Base-by-base conservation (phyloP, 2,888 invertebrate species). In the Caenorhabditis zanzibari region DNA sequence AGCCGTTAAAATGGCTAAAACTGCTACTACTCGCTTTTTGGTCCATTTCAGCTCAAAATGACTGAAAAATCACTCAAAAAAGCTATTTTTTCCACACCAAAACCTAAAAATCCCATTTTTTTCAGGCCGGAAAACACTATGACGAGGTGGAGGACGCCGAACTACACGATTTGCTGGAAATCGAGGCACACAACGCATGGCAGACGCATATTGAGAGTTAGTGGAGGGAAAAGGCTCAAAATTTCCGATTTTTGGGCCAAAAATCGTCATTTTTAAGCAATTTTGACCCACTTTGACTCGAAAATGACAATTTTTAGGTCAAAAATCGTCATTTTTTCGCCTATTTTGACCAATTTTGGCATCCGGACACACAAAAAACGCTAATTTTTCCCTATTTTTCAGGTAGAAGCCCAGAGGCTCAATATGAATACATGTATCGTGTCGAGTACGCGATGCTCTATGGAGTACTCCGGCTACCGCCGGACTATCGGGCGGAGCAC, bases 391-490 rank as follows among this genome's bases (percentile, higher is more conserved):
- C n/a, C n/a, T 35, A 58, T 59, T 49, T 71, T 81, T 26, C 81
- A 88, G 87, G 69, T 12, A 95, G 95, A 14, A 61, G 79, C 10
- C 22, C 24, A 0, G 14, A 14, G 0, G 68, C 6, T 6, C 10
- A 77, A 9, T 86, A 82, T 14, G 54, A 76, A 35, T 97, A 97
- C 91, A 96, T 96, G 92, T 98, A 98, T 93, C 97, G 98, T 63
- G 96, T 98, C 2, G 99, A 99, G 93, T 99, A 98, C 94, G 96
- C 98, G 0, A 93, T 98, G 87, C 97, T 99, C 93, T 98, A 98
- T 93, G 99, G 99, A 0, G 96, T 98, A 93, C 94, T 99, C 38
- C 95, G 98, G 0, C 94, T 99, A 6, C 96, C 96, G 3, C 95
- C 96, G 0, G 95, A 95, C 68, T 96, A 97, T 0, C 94, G 99